phyloP scores from a whole-genome alignment of 2,113 vertebrate species.

The Copsychus sechellarum region DNA sequence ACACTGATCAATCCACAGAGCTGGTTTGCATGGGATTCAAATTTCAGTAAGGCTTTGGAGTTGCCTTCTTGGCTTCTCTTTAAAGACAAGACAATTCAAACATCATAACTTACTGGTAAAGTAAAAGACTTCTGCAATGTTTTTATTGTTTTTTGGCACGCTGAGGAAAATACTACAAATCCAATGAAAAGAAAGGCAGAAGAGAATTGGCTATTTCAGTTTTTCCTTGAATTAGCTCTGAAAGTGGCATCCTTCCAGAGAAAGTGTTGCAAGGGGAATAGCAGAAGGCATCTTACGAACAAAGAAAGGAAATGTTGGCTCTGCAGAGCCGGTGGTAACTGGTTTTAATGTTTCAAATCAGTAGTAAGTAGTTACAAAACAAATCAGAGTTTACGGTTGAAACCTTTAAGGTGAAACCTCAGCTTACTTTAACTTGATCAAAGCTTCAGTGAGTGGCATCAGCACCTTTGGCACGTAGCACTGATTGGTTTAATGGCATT shows the following conservation, averaged over 20 bases:
- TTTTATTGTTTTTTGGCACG: background rate
- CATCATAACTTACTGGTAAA: conserved; percentile 16
- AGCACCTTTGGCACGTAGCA: background rate
- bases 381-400: conserved; percentile 42
- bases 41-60: background rate
- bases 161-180: conserved; percentile 14
- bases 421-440: background rate
- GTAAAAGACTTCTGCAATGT: background rate
- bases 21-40: background rate
- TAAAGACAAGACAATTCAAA: conserved; percentile 2
- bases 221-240: conserved; percentile 44
- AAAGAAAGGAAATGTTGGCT: conserved; percentile 45
- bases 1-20: background rate
- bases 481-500: background rate
- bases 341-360: conserved; percentile 48
- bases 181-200: conserved; percentile 12
- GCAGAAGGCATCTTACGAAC: conserved; percentile 24
- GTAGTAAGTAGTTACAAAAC: conserved; percentile 23
- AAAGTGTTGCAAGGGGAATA: conserved; percentile 52
- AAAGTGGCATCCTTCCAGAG: conserved; percentile 54
- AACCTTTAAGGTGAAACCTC: conserved; percentile 55
- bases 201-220: conserved; percentile 24
- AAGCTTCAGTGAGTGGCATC: background rate
- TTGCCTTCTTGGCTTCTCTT: conserved; percentile 12
- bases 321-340: conserved; percentile 20